Conservation (phyloP, 2,113 vertebrate genomes). For the Plectropomus leopardus region DNA sequence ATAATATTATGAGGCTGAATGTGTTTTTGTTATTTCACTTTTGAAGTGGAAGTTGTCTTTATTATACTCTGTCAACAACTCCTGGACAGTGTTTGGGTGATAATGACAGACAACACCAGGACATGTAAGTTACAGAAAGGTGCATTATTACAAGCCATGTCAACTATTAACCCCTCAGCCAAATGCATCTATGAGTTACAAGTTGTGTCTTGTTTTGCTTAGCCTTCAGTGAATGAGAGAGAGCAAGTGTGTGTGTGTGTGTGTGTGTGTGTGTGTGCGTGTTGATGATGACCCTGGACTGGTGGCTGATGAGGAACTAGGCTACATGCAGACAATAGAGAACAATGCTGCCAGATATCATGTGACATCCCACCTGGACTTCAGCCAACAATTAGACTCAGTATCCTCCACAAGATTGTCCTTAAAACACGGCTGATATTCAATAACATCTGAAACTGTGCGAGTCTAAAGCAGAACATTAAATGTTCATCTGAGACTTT, state of each 20-base stretch:
- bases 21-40: no score
- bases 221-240: conserved; percentile 5
- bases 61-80: neutral
- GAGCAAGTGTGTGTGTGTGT: neutral
- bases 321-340: conserved; percentile 78
- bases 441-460: no score
- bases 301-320: conserved; percentile 70
- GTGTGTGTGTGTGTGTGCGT: conserved; percentile 38
- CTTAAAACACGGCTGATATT: conserved; percentile 7
- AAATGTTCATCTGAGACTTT: neutral
- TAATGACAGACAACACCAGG: neutral
- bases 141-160: neutral
- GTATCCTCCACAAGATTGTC: conserved; percentile 29
- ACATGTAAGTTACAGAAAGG: neutral
- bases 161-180: conserved; percentile 4
- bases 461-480: neutral
- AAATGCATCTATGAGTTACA: conserved; percentile 12
- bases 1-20: neutral
- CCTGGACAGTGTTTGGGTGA: neutral
- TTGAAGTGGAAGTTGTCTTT: neutral
- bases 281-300: conserved; percentile 62
- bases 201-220: conserved; percentile 22
- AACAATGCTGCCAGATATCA: conserved; percentile 71
- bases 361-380: conserved; percentile 80
- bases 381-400: conserved; percentile 63